These are phyloP conservation scores for Megaleporinus macrocephalus DNA, from an alignment of 2,113 vertebrate species.

Conservation along the genomic window DNA sequence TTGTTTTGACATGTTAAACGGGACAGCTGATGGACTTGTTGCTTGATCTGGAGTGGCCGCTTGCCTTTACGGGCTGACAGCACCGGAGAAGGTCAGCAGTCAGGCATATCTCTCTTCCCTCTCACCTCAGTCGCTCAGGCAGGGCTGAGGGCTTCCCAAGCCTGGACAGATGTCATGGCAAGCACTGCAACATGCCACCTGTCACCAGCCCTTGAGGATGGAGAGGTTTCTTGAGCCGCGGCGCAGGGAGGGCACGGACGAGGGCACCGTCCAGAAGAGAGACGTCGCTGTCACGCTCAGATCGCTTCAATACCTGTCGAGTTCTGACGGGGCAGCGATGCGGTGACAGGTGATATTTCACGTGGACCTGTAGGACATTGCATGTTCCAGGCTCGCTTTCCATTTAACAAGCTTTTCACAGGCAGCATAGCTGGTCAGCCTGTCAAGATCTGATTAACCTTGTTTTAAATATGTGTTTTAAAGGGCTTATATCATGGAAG, in stretches of 20 bases:
- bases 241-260: background rate
- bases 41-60: conserved; percentile 35
- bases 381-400: conserved; percentile 13
- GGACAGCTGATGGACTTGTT: conserved; percentile 43
- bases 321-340: background rate
- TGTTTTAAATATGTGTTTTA: too few species aligned
- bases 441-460: background rate
- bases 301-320: conserved; percentile 27
- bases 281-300: conserved; percentile 28
- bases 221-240: conserved; percentile 26
- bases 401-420: conserved; percentile 17
- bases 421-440: background rate
- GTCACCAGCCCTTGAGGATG: conserved; percentile 44
- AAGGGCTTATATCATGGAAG: too few species aligned
- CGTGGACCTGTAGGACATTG: conserved; percentile 1
- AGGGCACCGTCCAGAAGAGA: conserved; percentile 28
- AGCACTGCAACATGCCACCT: conserved; percentile 52
- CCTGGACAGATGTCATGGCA: conserved; percentile 54
- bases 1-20: conserved; percentile 46
- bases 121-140: conserved; percentile 51
- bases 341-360: conserved; percentile 39
- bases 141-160: conserved; percentile 46
- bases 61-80: conserved; percentile 47
- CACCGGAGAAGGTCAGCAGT: conserved; percentile 51
- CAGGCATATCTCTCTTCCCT: conserved; percentile 28